Evolutionary conservation across 2,113 vertebrate genomes (phyloP).

Genomic region (Raja brachyura): DNA sequence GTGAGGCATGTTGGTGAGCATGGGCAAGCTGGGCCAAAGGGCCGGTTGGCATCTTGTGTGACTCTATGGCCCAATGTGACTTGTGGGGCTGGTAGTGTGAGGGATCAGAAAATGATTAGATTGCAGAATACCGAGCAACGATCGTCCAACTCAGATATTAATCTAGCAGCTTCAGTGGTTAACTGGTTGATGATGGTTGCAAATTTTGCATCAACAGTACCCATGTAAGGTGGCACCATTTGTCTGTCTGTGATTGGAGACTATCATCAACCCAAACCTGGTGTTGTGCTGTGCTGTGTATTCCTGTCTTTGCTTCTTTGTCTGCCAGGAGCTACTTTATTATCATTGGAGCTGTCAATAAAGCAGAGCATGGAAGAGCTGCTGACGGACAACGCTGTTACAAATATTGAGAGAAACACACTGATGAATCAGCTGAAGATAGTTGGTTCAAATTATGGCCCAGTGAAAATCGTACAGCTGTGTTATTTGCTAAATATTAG

Average conservation of each 20-base stretch:
- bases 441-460: not conserved
- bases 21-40: too few relatives aligned
- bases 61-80: not conserved
- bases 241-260: not conserved
- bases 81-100: not conserved
- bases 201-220: not conserved
- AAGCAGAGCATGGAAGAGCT: not conserved
- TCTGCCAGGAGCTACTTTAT: not conserved
- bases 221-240: not conserved
- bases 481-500: not conserved
- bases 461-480: not conserved
- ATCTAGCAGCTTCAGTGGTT: not conserved
- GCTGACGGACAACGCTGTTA: not conserved
- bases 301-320: not conserved
- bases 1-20: too few relatives aligned
- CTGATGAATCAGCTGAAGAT: not conserved
- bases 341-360: not conserved
- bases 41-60: too few relatives aligned
- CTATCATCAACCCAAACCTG: not conserved
- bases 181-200: not conserved
- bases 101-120: not conserved
- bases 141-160: not conserved
- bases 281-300: not conserved
- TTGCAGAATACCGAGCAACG: not conserved
- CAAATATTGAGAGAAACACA: not conserved